These are phyloP conservation scores for Cheilosia soror DNA, from an alignment of 2,888 invertebrate genomes.

Conservation along the genomic window DNA sequence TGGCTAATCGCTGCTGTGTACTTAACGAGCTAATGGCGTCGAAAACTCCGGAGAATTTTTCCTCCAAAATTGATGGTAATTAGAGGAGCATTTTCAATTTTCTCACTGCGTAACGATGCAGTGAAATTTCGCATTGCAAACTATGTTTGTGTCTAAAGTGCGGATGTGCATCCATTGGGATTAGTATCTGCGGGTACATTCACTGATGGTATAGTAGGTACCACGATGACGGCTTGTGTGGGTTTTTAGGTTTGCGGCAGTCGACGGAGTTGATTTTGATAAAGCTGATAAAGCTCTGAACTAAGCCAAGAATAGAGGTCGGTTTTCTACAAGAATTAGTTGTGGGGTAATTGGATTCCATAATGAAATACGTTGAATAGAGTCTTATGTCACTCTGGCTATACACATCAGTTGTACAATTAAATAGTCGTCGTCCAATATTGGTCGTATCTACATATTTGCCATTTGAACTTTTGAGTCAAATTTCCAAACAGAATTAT, in stretches of 20 bases:
- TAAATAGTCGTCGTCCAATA: no score
- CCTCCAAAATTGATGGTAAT: slow-evolving; percentile 41
- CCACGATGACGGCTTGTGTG: slow-evolving; percentile 1
- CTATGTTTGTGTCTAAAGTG: slow-evolving; percentile 29
- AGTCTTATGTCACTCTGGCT: no score
- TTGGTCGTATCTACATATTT: no score
- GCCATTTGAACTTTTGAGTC: no score
- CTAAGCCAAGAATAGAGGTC: no score
- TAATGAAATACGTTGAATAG: no score
- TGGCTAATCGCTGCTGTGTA: slow-evolving; percentile 35
- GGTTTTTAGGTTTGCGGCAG: not conserved
- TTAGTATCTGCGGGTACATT: not conserved
- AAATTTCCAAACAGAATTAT: no score
- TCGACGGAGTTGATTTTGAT: not conserved
- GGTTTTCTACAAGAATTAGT: no score
- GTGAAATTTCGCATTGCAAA: slow-evolving; percentile 50
- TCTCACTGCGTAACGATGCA: slow-evolving; percentile 67
- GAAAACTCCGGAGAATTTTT: slow-evolving; percentile 60
- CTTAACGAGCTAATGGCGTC: slow-evolving; percentile 38
- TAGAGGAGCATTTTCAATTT: slow-evolving; percentile 59
- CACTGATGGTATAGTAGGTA: slow-evolving; percentile 1
- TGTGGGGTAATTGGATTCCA: no score
- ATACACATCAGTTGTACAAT: no score
- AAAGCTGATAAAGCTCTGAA: no score
- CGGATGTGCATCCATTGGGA: slow-evolving; percentile 31